Evolutionary conservation across 2,888 invertebrate species (phyloP).

Genomic region (Barypeithes pellucidus): DNA sequence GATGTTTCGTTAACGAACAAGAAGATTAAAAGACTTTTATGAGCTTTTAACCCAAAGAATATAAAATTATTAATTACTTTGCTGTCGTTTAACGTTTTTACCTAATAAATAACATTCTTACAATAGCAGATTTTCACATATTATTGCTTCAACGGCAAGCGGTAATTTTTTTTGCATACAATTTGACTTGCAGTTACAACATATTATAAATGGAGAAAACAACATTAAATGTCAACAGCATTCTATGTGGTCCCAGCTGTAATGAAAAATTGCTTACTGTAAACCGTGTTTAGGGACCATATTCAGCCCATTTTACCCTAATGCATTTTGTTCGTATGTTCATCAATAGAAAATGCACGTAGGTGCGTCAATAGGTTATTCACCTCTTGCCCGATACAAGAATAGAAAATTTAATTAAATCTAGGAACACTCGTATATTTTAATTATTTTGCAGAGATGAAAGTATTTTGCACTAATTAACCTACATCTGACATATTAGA

Average conservation of each 20-base stretch:
- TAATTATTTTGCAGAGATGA: conserved; percentile 7
- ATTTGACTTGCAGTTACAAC: too few relatives aligned
- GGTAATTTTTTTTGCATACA: too few relatives aligned
- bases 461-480: conserved; percentile 13
- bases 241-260: too few relatives aligned
- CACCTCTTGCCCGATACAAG: neutral
- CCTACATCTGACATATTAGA: conserved; percentile 3
- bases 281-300: too few relatives aligned
- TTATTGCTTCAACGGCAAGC: too few relatives aligned
- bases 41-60: neutral
- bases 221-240: too few relatives aligned
- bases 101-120: too few relatives aligned
- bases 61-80: neutral
- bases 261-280: too few relatives aligned
- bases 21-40: neutral
- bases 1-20: neutral
- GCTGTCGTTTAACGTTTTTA: too few relatives aligned
- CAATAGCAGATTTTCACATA: too few relatives aligned
- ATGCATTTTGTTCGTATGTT: neutral
- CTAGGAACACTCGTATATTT: conserved; percentile 1
- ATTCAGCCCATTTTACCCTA: neutral
- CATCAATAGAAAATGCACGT: conserved; percentile 4
- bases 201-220: too few relatives aligned
- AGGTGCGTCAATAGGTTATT: conserved; percentile 16
- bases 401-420: neutral